These are phyloP conservation scores for Thalassoma bifasciatum DNA, from an alignment of 2,113 vertebrate species.

Conservation along the genomic window DNA sequence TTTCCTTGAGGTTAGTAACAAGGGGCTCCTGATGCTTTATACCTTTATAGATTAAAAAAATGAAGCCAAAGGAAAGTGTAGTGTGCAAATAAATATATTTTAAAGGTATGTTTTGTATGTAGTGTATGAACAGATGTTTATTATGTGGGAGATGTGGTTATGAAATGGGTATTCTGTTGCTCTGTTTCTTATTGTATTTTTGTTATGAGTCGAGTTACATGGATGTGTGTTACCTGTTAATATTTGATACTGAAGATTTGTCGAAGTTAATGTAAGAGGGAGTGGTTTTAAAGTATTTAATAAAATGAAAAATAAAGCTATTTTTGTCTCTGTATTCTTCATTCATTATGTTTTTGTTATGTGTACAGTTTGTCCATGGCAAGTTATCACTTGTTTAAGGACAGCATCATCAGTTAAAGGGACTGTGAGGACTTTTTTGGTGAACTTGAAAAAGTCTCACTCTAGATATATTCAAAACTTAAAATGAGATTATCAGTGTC, in stretches of 20 bases:
- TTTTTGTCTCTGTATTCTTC: neutral
- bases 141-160: conserved; percentile 42
- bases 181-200: conserved; percentile 5
- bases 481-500: too few relatives aligned
- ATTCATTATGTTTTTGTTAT: neutral
- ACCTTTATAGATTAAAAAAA: conserved; percentile 6
- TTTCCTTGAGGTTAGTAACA: neutral
- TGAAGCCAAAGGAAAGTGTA: conserved; percentile 47
- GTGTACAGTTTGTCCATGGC: too few relatives aligned
- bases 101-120: conserved; percentile 36
- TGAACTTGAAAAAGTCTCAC: too few relatives aligned
- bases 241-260: conserved; percentile 61
- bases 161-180: conserved; percentile 29
- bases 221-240: conserved; percentile 42
- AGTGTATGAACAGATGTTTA: neutral
- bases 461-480: too few relatives aligned
- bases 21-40: neutral
- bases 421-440: too few relatives aligned
- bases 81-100: conserved; percentile 20
- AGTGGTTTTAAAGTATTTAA: conserved; percentile 70
- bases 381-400: too few relatives aligned
- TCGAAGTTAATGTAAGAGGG: conserved; percentile 62
- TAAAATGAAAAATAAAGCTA: conserved; percentile 39
- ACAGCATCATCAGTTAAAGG: too few relatives aligned
- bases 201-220: conserved; percentile 15